Evolutionary conservation across 2,888 invertebrate species (phyloP).

Genomic region (Lamproptera curius): DNA sequence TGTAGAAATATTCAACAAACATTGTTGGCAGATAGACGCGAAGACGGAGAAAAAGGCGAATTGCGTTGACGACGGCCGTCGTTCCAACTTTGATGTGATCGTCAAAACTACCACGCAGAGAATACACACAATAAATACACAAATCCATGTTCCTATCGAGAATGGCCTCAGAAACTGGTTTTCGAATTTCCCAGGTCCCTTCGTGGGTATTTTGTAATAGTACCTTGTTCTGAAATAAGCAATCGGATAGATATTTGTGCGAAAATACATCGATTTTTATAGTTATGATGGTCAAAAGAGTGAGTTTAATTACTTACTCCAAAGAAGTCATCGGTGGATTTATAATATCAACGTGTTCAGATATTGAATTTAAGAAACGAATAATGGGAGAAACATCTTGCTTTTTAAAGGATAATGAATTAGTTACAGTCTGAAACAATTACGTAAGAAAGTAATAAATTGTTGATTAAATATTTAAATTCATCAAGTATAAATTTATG

Average conservation of each 20-base stretch:
- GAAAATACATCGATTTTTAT: not conserved
- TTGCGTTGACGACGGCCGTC: constrained; percentile 40
- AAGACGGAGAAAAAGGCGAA: constrained; percentile 59
- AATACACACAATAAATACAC: constrained; percentile 39
- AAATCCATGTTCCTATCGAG: constrained; percentile 53
- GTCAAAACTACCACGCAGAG: constrained; percentile 51
- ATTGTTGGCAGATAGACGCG: constrained; percentile 63
- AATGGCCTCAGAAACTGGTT: constrained; percentile 69
- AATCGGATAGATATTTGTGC: no score
- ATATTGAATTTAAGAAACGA: constrained; percentile 24
- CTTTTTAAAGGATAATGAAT: constrained; percentile 40
- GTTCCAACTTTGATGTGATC: constrained; percentile 47
- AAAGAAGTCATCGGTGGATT: constrained; percentile 38
- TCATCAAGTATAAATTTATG: not conserved
- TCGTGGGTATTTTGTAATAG: constrained; percentile 53
- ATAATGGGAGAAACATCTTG: constrained; percentile 49
- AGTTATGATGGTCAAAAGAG: not conserved
- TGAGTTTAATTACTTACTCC: constrained; percentile 43
- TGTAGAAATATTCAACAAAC: no score
- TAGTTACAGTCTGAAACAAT: constrained; percentile 37
- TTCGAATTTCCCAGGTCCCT: constrained; percentile 54
- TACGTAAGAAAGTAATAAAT: not conserved
- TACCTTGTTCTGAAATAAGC: constrained; percentile 48
- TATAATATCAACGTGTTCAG: constrained; percentile 30
- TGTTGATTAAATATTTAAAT: not conserved